Evolutionary conservation across 2,797 vertebrate genomes (phyloP), one percentile per base, ranked within the genome.

Genomic region (Ciconia nigra): DNA sequence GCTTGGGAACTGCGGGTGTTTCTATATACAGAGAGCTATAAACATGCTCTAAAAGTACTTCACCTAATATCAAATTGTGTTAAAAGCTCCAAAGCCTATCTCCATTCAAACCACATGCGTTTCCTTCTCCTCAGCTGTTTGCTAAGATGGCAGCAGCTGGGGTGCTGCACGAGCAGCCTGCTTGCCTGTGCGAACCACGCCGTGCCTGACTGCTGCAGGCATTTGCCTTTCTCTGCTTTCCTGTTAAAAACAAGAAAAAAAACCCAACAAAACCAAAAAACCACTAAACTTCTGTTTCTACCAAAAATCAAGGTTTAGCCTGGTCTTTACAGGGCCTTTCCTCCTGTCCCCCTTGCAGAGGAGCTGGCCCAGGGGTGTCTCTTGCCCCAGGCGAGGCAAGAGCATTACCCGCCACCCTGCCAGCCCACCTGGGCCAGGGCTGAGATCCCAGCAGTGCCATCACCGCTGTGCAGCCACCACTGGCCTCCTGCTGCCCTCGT

Each of bases 111-210:
- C 7, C 28, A 25, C 18, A 5, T 2, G 12, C 5, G 2, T 31
- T 35, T 58, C 44, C 31, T 67, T 49, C 67, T 78, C 39, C 44
- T 52, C 57, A 35, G 22, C 63, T 83, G 28, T 42, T 87, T n/a
- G 13, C 9, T 8, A 17, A 7, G 31, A 7, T 3, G 83, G 31
- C 44, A 42, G 55, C 2, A 18, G 20, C 58, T 25, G 35, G 1
- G 49, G 49, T 25, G 35, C 39, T 7, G 13, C 41, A 21, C 0
- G 8, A 33, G 31, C 35, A 26, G 11, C 42, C 28, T 42, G 51
- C n/a, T 52, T 4, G 9, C 28, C 15, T 3, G 4, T 5, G 13
- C 2, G 2, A 79, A 29, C 74, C 35, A 21, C 14, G 0, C 26
- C 0, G 1, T 24, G 15, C 41, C 52, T 24, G 7, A 26, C 44